These are phyloP conservation scores for Hirundo rustica DNA, from an alignment of 2,797 vertebrate genomes.

Conservation along the genomic window DNA sequence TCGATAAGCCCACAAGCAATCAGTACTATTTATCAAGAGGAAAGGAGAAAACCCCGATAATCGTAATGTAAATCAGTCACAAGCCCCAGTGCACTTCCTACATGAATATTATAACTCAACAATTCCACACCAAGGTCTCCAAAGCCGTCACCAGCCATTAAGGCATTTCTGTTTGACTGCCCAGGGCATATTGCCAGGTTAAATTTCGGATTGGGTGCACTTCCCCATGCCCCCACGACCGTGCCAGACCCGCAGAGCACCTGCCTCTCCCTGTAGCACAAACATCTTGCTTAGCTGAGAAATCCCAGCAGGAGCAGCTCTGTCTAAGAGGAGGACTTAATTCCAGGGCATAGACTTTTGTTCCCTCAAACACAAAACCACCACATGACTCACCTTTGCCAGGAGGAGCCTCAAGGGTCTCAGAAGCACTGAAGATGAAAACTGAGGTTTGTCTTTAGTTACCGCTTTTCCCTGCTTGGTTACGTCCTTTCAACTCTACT, in stretches of 20 bases:
- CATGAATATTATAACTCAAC: neutral
- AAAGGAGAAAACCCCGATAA: neutral
- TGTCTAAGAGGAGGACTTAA: neutral
- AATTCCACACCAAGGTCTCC: too few species aligned
- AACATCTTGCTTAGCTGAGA: neutral
- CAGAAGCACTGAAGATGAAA: neutral
- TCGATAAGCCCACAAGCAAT: neutral
- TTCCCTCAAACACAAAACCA: neutral
- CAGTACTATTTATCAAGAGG: neutral
- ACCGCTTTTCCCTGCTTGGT: neutral
- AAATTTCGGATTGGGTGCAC: accelerated
- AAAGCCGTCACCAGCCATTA: accelerated
- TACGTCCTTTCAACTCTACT: neutral
- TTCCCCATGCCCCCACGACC: accelerated
- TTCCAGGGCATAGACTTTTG: neutral
- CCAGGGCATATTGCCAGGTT: too few species aligned
- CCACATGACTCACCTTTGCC: neutral
- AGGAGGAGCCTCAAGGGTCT: neutral
- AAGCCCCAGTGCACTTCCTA: neutral
- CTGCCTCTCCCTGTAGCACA: neutral
- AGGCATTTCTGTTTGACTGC: too few species aligned
- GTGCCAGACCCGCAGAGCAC: accelerated
- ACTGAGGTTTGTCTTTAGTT: neutral
- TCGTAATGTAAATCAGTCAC: neutral
- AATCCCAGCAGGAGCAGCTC: neutral